phyloP scores from a whole-genome alignment of 2,797 vertebrate genomes.

The Sebastes matsubarae region DNA sequence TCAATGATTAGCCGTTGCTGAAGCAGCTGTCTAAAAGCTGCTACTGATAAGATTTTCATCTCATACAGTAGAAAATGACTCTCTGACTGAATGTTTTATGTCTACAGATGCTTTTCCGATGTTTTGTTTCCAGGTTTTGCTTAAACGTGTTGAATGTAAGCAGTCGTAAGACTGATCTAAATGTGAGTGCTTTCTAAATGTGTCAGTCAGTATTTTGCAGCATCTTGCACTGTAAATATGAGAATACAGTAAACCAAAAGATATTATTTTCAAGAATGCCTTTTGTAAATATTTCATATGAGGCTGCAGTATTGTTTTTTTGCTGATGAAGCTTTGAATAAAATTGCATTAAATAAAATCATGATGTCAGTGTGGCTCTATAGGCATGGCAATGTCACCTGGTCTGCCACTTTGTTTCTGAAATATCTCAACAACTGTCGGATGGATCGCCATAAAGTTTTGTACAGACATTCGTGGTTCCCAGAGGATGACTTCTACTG shows the following conservation, averaged over 20 bases:
- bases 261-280: conserved; percentile 27
- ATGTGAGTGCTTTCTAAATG: conserved; percentile 18
- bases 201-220: conserved; percentile 48
- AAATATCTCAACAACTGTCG: background rate
- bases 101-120: conserved; percentile 1
- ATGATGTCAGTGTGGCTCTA: background rate
- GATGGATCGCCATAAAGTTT: background rate
- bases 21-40: conserved; percentile 37
- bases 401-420: background rate
- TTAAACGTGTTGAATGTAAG: conserved; percentile 15
- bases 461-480: background rate
- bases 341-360: conserved; percentile 3
- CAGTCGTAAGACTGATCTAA: conserved; percentile 29
- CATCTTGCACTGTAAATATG: conserved; percentile 64
- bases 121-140: conserved; percentile 6
- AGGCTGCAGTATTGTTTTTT: conserved; percentile 13
- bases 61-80: conserved; percentile 5
- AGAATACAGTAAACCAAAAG: conserved; percentile 3
- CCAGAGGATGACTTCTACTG: background rate
- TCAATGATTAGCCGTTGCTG: conserved; percentile 12
- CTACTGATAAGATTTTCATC: conserved; percentile 44
- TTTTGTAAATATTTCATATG: conserved; percentile 57
- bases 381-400: background rate
- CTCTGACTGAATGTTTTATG: conserved; percentile 31
- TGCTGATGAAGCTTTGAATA: conserved; percentile 28